Conservation (phyloP, 2,113 vertebrate species). For the Ceyx melanurus region DNA sequence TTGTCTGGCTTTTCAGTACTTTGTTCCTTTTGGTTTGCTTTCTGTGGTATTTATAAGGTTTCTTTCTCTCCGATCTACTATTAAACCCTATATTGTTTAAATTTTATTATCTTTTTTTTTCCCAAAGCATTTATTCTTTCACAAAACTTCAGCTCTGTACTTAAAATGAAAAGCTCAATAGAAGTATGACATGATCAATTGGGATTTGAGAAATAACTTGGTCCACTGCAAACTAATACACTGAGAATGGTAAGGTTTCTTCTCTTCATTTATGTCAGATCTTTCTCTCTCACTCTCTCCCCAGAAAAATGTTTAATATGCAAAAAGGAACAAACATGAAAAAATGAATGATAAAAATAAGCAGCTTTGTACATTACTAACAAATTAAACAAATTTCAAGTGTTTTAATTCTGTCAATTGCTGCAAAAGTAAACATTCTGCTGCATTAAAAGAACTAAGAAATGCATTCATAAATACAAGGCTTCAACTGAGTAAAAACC, state of each 20-base stretch:
- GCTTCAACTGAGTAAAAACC: neutral
- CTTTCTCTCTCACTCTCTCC: neutral
- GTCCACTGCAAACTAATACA: neutral
- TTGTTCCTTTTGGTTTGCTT: neutral
- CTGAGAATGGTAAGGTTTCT: constrained; percentile 28
- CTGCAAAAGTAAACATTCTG: neutral
- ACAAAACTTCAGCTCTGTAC: constrained; percentile 18
- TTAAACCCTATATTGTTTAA: neutral
- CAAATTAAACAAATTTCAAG: neutral
- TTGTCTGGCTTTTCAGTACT: neutral
- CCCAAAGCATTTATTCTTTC: constrained; percentile 18
- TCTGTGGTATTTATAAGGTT: neutral
- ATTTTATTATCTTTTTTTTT: neutral
- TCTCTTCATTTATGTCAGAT: neutral
- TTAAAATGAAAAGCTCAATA: constrained; percentile 40
- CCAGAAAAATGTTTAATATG: neutral
- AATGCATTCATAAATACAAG: neutral
- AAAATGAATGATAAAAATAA: neutral
- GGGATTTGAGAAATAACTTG: constrained; percentile 45
- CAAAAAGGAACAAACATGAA: neutral
- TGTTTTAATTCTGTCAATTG: neutral
- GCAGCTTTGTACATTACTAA: neutral
- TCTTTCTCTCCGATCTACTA: neutral
- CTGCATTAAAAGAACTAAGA: neutral
- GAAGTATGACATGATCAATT: constrained; percentile 24